Base-by-base conservation (phyloP, 2,113 vertebrate genomes). In the Amphiprion ocellaris region DNA sequence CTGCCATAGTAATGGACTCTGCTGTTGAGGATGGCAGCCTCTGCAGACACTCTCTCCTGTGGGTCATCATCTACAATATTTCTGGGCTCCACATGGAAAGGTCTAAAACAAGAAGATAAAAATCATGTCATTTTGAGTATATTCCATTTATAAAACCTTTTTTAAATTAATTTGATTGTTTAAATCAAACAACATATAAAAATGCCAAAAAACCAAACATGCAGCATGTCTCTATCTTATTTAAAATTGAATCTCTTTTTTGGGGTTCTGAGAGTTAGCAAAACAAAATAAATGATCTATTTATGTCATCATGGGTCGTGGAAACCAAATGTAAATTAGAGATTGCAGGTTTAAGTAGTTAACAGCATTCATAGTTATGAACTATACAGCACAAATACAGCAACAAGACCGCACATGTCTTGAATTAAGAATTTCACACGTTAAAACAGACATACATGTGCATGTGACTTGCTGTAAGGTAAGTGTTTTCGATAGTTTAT, bases 1-100 rank as follows among this genome's bases (percentile, higher is more conserved):
- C 95, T 94, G 77, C 95, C 89, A 16, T 99, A 99, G 93, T 99
- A 99, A 77, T 99, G 97, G 73, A 99, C 95, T 88, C 97, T 90
- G 86, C 97, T 99, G 92, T 95, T 98, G 90, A 99, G 95, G 59
- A 96, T 96, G 37, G 98, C 95, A 7, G 98, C 98, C 84, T 97
- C 95, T 1, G 96, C 95, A 2, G 96, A 96, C 62, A 98, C 95
- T 74, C 95, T 94, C 68, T 97, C 96, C 84, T 83, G 85, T 1
- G 91, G 94, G 55, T 94, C 93, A 44, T 95, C 84, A 4, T 92
- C 95, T 21, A 98, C 94, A 44, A 99, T 97, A 89, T 97, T 97
- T 74, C 94, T 95, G 15, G 96, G 97, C 82, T 98, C 97, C 71
- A 99, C 96, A 5, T 96, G 93, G 90, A 99, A 99, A 30, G 98